These are phyloP conservation scores for Sphyrna mokarran DNA, from an alignment of 2,113 vertebrate genomes.

Conservation along the genomic window DNA sequence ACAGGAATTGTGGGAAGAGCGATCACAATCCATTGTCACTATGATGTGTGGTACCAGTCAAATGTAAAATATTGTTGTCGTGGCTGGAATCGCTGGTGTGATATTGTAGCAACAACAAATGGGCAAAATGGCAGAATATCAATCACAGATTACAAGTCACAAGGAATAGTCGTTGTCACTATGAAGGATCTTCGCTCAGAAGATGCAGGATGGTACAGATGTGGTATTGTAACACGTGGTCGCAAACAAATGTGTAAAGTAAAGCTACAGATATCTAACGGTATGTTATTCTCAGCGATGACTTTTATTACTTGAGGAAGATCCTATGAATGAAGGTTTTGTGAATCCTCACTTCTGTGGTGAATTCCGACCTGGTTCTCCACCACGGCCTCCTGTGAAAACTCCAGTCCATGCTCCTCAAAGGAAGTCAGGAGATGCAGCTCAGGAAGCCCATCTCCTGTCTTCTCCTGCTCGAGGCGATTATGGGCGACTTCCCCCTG, in stretches of 20 bases:
- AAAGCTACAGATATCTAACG: background rate
- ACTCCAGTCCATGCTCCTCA: too few relatives aligned
- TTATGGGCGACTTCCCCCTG: too few relatives aligned
- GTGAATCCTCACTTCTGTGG: too few relatives aligned
- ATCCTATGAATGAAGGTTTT: too few relatives aligned
- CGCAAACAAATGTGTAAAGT: background rate
- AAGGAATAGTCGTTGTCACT: background rate
- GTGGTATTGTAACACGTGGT: background rate
- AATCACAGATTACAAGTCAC: background rate
- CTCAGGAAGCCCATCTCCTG: too few relatives aligned
- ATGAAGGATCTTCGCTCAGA: background rate
- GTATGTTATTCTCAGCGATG: background rate
- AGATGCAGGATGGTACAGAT: background rate
- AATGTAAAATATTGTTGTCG: background rate
- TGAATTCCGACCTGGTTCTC: too few relatives aligned
- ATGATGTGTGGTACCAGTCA: background rate
- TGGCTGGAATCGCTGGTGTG: background rate
- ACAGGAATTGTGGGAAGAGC: slow-evolving; percentile 10
- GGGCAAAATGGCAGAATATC: background rate
- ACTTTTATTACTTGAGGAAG: too few relatives aligned
- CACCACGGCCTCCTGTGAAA: too few relatives aligned
- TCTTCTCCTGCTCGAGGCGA: too few relatives aligned
- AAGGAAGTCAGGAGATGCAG: too few relatives aligned
- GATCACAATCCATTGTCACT: background rate
- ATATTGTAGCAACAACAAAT: background rate